Evolutionary conservation across 2,888 invertebrate species (phyloP), one percentile per base, ranked within the genome.

Genomic region (Empis livida): DNA sequence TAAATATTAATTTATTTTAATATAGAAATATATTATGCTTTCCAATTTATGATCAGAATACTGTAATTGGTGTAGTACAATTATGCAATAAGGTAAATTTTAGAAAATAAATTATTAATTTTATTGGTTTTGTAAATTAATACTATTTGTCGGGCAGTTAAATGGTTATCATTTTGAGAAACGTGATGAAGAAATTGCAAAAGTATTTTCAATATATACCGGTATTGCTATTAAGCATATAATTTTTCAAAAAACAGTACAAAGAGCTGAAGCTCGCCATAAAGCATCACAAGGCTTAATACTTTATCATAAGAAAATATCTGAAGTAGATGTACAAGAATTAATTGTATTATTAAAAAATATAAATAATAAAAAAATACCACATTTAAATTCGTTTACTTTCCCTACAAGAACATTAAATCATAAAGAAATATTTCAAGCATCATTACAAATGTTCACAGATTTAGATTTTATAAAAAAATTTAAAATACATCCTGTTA

Each of bases 171-270:
- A 55, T 46, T 55, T 55, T 45, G 55, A 55, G 46, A 55, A 55
- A 46, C 53, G 55, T 39, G 55, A 55, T 40, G 55, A 55, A 45
- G 54, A 55, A 48, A 51, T 54, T 10, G 54, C 54, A 17, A 54
- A 52, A n/a, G 54, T 52, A 30, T 54, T 54, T 46, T 54, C 54
- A 31, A 54, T 52, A 32, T 50, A 50, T 39, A 87, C 86, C 60
- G 87, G 87, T 15, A 77, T 86, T 48, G 82, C 84, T 53, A 83
- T 89, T 59, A 80, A 80, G 70, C 85, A 88, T 63, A 77, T 80
- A 30, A 71, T 82, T 40, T 73, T 80, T 45, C 87, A 84, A 66
- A 80, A 83, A 67, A 82, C 80, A 64, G 79, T 88, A 48, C 77
- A 80, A 53, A 85, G 87, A 59, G 82, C 85, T 1, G 84, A 86